Evolutionary conservation across 2,888 invertebrate genomes (phyloP), one percentile per base, ranked within the genome.

Genomic region (Colostygia pectinataria): DNA sequence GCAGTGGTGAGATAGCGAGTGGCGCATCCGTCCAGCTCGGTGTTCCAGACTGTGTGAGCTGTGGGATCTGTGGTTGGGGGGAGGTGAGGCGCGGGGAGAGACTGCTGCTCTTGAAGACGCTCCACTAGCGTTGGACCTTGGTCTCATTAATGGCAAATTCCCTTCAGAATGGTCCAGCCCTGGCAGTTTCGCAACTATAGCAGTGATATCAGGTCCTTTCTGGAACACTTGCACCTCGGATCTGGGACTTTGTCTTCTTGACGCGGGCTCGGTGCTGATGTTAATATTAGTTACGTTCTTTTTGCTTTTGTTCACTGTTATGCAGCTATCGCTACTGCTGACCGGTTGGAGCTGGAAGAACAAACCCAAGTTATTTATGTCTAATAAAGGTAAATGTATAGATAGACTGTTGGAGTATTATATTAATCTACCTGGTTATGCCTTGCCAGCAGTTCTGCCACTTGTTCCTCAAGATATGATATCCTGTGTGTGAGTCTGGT

Each of bases 401-500:
- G n/a, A n/a, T n/a, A n/a, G n/a, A n/a, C n/a, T 10, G 12, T 1
- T 2, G 6, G 13, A 13, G 28, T 12, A 3, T 13, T 25, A 4
- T 25, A 0, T 3, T 25, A n/a, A 7, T 15, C 28, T 62, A 90
- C 82, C 77, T 84, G 83, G 4, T 80, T 58, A 52, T 87, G 88
- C 55, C 88, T 76, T 24, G 80, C 78, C 42, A 93, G 88, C 37
- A 94, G 77, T 62, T 93, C 93, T 0, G 91, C 87, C 58, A 96
- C 96, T 83, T 97, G 97, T 72, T 97, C 97, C 79, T 97, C 97
- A 48, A 97, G 91, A 80, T 97, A 97, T 1, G 96, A 95, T 68
- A 97, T 97, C 61, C 97, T 92, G 80, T 97, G 97, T 8, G 96
- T 96, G 51, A 97, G 91, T 39, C 97, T 91, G 53, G 96, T 93